These are phyloP conservation scores for Sturnira hondurensis DNA, from an alignment of 2,113 vertebrate species.

Conservation along the genomic window DNA sequence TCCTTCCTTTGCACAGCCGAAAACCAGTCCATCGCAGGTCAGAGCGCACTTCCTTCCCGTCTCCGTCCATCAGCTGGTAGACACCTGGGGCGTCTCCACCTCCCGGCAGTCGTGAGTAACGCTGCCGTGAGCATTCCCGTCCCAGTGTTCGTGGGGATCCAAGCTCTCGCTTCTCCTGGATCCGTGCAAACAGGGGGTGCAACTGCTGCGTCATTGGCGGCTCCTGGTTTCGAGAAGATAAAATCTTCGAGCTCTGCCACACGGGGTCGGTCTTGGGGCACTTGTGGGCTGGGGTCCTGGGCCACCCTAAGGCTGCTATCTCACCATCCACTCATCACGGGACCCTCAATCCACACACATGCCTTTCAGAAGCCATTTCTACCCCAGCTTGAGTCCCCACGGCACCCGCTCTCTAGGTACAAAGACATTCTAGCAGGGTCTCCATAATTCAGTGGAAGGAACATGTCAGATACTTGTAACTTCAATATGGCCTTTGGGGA, in stretches of 20 bases:
- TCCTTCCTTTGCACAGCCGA: rapidly evolving
- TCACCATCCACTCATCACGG: rapidly evolving
- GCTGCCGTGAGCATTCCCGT: rapidly evolving
- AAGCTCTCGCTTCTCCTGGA: not conserved
- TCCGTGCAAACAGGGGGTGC: not conserved
- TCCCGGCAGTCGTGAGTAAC: rapidly evolving
- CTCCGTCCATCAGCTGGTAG: rapidly evolving
- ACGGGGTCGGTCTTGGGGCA: not conserved
- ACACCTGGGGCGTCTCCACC: not conserved
- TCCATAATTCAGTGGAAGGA: not conserved
- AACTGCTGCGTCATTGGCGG: rapidly evolving
- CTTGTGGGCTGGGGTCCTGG: not conserved
- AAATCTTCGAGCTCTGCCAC: not conserved
- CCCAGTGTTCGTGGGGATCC: rapidly evolving
- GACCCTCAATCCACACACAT: not conserved
- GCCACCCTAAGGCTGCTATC: not conserved
- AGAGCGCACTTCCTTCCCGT: rapidly evolving
- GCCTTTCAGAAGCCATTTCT: not conserved
- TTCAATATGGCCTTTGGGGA: not conserved
- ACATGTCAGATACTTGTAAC: not conserved
- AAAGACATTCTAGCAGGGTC: not conserved
- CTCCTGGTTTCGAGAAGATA: not conserved
- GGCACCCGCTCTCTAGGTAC: not conserved
- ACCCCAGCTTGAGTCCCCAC: rapidly evolving
- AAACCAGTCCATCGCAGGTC: rapidly evolving